Evolutionary conservation across 1,140 invertebrate species (phyloP), one percentile per base, ranked within the genome.

Genomic region (Formica selysi): DNA sequence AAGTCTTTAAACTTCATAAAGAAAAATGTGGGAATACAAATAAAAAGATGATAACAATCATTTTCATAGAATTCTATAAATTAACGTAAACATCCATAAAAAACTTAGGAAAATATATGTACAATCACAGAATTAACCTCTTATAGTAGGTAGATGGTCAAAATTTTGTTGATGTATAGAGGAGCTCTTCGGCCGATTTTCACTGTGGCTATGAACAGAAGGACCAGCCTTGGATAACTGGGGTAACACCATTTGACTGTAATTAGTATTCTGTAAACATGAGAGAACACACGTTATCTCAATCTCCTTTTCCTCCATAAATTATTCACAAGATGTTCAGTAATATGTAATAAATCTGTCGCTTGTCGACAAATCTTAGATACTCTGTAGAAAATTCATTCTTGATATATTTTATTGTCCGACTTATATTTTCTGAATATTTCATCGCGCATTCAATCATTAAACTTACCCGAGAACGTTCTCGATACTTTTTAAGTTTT

Each of bases 121-220:
- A 80, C 71, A 92, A 91, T 92, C 88, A 91, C 91, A 93, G 84
- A 92, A 94, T 76, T 84, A 95, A 65, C 95, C 94, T 96, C 97
- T 97, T 93, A 97, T 97, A 51, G 96, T 97, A 51, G 97, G 97
- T 80, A 97, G 94, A 94, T 97, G 97, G 76, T 97, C 96, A 76
- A 97, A 96, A 79, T 96, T 95, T 81, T 96, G 96, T 38, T 95
- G 92, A 54, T 95, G 93, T 76, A 96, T 88, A 61, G 95, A 94
- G 32, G 95, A 95, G 86, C 94, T 95, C 92, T 93, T 92, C 71
- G 94, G 93, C 64, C 92, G 92, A 87, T 86, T 93, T 83, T 94
- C 94, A 86, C 93, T 95, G 91, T 94, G 93, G 92, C 91, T 95
- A 70, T 91, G 91, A 48, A 87, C 83, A 19, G 90, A 90, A 85